These are phyloP conservation scores for Rhyacichthys aspro DNA, from an alignment of 2,797 vertebrate genomes.

Conservation along the genomic window DNA sequence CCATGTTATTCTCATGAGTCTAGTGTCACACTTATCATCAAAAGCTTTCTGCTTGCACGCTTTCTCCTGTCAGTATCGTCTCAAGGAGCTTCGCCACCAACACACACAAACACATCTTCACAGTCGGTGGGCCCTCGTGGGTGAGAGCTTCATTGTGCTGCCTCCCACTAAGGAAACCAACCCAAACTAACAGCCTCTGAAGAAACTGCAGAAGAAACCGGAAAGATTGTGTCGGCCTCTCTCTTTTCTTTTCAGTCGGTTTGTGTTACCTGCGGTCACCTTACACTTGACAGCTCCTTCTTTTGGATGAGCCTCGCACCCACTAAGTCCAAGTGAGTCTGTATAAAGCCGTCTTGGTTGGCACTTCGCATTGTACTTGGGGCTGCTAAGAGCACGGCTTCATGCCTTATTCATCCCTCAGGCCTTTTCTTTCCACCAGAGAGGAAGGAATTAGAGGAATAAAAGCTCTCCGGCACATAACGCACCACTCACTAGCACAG, in stretches of 20 bases:
- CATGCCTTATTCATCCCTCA: constrained; percentile 76
- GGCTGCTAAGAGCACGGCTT: constrained; percentile 61
- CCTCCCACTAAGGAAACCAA: constrained; percentile 29
- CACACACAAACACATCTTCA: constrained; percentile 10
- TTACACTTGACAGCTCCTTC: constrained; percentile 38
- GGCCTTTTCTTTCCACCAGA: constrained; percentile 50
- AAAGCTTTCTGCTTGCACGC: constrained; percentile 21
- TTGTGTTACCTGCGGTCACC: constrained; percentile 38
- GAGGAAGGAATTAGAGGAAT: constrained; percentile 34
- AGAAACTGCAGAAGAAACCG: constrained; percentile 26
- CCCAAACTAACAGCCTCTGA: constrained; percentile 35
- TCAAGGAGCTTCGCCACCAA: constrained; percentile 27
- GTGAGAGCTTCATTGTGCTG: constrained; percentile 20
- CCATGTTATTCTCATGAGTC: constrained; percentile 19
- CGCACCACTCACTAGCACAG: constrained; percentile 10
- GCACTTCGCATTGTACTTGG: constrained; percentile 53
- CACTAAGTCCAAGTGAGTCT: constrained; percentile 15
- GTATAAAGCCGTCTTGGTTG: constrained; percentile 52
- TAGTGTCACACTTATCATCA: constrained; percentile 48
- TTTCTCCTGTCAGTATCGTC: constrained; percentile 24
- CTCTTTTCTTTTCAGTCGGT: constrained; percentile 31
- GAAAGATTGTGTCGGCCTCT: constrained; percentile 4
- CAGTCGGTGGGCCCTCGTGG: constrained; percentile 28
- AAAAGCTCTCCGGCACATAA: constrained; percentile 32
- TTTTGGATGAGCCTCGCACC: constrained; percentile 13